Conservation (phyloP, 2,113 vertebrate species). For the Sorex araneus region DNA sequence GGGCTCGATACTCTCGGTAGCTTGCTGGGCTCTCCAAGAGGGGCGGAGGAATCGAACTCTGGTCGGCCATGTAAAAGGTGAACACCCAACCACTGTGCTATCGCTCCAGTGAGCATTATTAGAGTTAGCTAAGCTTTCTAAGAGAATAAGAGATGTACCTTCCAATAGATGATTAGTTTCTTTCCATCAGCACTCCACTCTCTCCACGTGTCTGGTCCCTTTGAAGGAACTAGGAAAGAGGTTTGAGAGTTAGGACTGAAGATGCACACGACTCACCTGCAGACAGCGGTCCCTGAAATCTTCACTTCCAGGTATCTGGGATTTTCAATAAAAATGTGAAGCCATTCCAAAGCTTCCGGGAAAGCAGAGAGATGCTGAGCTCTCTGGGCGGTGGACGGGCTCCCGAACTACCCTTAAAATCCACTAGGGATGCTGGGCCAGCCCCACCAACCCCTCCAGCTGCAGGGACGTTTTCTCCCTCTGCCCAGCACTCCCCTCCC, state of each 20-base stretch:
- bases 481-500: too few species aligned
- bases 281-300: background rate
- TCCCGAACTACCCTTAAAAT: background rate
- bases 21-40: too few species aligned
- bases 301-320: background rate
- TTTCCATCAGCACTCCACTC: constrained; percentile 87
- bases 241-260: constrained; percentile 46
- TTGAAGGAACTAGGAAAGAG: constrained; percentile 86
- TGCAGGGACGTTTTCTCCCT: background rate
- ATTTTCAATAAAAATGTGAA: background rate
- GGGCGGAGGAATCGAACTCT: too few species aligned
- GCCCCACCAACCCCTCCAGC: too few species aligned
- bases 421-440: background rate
- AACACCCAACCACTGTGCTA: too few species aligned
- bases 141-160: constrained; percentile 84
- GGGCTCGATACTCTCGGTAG: too few species aligned
- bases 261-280: background rate
- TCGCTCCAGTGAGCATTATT: background rate
- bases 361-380: background rate
- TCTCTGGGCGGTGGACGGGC: background rate
- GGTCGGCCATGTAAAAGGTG: too few species aligned
- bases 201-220: constrained; percentile 90
- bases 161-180: constrained; percentile 90
- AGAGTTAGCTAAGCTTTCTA: background rate
- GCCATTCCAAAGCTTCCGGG: background rate